Conservation (phyloP, 2,888 invertebrate species). For the Scaptomyza caliginosa region DNA sequence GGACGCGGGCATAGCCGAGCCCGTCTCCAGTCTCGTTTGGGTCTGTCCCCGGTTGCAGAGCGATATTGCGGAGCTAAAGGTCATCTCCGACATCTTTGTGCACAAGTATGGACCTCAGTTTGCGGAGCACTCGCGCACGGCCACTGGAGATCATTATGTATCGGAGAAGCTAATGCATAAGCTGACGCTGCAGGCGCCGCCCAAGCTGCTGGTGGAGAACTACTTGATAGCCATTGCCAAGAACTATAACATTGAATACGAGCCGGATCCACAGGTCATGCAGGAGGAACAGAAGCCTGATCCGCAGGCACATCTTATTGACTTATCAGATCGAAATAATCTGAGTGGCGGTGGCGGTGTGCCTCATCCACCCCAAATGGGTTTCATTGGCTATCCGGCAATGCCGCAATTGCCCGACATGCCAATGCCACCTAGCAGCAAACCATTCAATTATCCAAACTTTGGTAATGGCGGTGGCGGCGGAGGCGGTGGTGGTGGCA, state of each 20-base stretch:
- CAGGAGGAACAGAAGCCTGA: constrained; percentile 86
- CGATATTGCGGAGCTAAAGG: constrained; percentile 91
- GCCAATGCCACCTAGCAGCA: constrained; percentile 85
- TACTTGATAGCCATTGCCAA: constrained; percentile 97
- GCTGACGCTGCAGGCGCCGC: constrained; percentile 96
- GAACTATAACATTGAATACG: constrained; percentile 96
- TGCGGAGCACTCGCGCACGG: constrained; percentile 94
- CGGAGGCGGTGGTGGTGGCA: constrained; percentile 74
- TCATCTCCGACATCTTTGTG: constrained; percentile 94
- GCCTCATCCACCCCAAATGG: constrained; percentile 88
- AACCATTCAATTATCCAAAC: constrained; percentile 88
- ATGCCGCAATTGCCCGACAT: constrained; percentile 87
- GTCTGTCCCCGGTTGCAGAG: constrained; percentile 96
- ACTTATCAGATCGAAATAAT: constrained; percentile 87
- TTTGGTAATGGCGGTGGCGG: constrained; percentile 76
- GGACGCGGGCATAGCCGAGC: constrained; percentile 97
- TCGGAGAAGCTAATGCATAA: constrained; percentile 97
- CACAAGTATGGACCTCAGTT: constrained; percentile 96
- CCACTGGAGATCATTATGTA: constrained; percentile 93
- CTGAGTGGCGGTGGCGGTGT: constrained; percentile 84
- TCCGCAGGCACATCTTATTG: constrained; percentile 87
- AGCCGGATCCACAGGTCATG: constrained; percentile 97
- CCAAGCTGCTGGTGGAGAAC: constrained; percentile 97
- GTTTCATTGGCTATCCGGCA: constrained; percentile 92
- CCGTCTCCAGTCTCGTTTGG: constrained; percentile 96